These are phyloP conservation scores for Isoperla grammatica DNA, from an alignment of 2,888 invertebrate genomes.

Conservation along the genomic window DNA sequence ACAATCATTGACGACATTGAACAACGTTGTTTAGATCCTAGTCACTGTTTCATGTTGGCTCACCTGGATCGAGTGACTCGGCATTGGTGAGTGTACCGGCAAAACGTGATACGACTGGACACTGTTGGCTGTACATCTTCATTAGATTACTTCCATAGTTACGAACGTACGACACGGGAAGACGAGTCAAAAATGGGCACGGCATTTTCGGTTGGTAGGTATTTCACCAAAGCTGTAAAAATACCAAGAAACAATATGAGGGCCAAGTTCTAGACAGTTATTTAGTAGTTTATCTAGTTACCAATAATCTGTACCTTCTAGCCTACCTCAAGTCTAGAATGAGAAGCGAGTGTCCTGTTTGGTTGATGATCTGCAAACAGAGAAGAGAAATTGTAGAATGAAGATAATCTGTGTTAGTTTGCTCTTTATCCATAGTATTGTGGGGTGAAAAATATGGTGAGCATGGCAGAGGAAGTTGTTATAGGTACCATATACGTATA, in stretches of 20 bases:
- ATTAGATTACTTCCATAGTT: slow-evolving; percentile 72
- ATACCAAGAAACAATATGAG: background rate
- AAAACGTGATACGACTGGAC: slow-evolving; percentile 65
- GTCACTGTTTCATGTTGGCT: background rate
- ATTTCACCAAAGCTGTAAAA: background rate
- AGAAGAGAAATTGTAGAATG: too few species aligned
- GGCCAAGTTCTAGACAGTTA: too few species aligned
- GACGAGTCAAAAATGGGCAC: slow-evolving; percentile 79
- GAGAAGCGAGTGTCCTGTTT: too few species aligned
- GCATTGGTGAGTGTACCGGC: slow-evolving; percentile 38
- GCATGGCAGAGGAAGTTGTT: too few species aligned
- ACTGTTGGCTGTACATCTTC: slow-evolving; percentile 74
- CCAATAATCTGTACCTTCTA: too few species aligned
- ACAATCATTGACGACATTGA: background rate
- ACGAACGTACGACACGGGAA: slow-evolving; percentile 72
- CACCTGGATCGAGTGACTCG: slow-evolving; percentile 25
- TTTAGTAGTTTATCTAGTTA: too few species aligned
- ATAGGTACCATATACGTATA: too few species aligned
- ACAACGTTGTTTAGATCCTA: background rate
- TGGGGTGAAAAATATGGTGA: too few species aligned
- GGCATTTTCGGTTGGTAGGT: slow-evolving; percentile 56
- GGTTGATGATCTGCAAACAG: too few species aligned
- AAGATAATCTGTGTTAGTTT: too few species aligned
- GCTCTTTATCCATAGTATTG: too few species aligned
- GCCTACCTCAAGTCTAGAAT: too few species aligned